Conservation (phyloP, 2,113 vertebrate species). For the Sprattus sprattus region DNA sequence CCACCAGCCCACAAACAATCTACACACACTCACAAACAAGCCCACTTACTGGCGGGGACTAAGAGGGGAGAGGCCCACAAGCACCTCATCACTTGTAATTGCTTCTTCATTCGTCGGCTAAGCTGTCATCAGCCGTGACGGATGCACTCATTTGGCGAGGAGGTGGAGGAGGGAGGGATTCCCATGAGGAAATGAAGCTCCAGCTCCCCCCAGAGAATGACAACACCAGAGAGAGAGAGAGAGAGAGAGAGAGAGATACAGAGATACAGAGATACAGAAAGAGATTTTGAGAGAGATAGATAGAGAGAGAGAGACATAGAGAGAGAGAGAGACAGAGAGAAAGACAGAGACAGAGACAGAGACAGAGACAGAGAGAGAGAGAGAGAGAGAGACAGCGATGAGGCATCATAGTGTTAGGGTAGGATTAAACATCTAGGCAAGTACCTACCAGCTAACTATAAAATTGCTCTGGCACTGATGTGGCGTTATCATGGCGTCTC, state of each 20-base stretch:
- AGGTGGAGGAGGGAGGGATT: not conserved
- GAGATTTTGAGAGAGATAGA: not conserved
- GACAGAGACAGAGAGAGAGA: not conserved
- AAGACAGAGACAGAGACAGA: not conserved
- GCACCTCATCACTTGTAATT: slow-evolving; percentile 66
- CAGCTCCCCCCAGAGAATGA: not conserved
- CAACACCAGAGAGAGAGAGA: not conserved
- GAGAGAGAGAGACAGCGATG: not conserved
- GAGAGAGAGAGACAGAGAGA: not conserved
- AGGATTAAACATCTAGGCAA: not conserved
- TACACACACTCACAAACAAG: not conserved
- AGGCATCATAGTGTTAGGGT: not conserved
- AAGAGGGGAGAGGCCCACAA: slow-evolving; percentile 47
- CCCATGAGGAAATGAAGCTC: not conserved
- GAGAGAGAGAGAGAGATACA: not conserved
- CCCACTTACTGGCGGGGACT: slow-evolving; percentile 21
- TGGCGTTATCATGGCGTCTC: too few relatives aligned
- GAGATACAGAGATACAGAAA: too few relatives aligned
- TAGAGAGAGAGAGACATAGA: too few relatives aligned
- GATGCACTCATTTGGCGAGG: slow-evolving; percentile 31
- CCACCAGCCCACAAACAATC: slow-evolving; percentile 19
- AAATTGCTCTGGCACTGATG: not conserved
- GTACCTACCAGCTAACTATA: not conserved
- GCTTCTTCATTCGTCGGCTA: slow-evolving; percentile 56
- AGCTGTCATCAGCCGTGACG: slow-evolving; percentile 52